Percentiles rank a stretch among this genome's conserved stretches.
Conservation (phyloP, 2,888 invertebrate species). For the Polietes domitor region DNA sequence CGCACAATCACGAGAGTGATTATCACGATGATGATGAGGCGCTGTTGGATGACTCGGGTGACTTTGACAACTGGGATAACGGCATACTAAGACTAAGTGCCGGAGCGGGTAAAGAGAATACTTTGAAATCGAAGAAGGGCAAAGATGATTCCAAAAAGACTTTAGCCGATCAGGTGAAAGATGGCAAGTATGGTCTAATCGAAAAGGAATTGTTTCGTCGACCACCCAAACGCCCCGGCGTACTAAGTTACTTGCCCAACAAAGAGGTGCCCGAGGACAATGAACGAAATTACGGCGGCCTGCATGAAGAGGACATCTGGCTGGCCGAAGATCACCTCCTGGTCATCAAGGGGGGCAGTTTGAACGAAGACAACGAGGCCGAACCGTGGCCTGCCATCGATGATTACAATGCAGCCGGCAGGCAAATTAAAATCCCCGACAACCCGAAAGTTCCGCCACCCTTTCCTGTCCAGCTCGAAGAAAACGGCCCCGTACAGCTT, state of each 20-base stretch:
- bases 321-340: conserved; percentile 93
- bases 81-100: conserved; percentile 87
- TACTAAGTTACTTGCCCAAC: conserved; percentile 90
- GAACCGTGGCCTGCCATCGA: conserved; percentile 92
- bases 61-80: conserved; percentile 84
- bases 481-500: conserved; percentile 93
- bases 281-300: conserved; percentile 89
- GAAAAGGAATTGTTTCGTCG: conserved; percentile 91
- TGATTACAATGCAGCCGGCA: conserved; percentile 89
- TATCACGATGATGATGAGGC: conserved; percentile 77
- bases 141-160: conserved; percentile 90
- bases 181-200: conserved; percentile 94
- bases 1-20: conserved; percentile 61
- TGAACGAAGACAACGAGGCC: conserved; percentile 80
- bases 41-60: conserved; percentile 78
- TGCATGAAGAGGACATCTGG: conserved; percentile 94
- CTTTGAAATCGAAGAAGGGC: conserved; percentile 78
- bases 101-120: conserved; percentile 84
- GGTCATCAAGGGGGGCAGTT: conserved; percentile 90
- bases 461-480: conserved; percentile 94
- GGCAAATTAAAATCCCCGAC: conserved; percentile 92
- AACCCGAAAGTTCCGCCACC: conserved; percentile 94
- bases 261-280: conserved; percentile 91
- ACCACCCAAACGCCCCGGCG: conserved; percentile 88
- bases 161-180: conserved; percentile 93